Conservation (phyloP, 1,140 invertebrate genomes). For the Pachyrhynchus sulphureomaculatus region DNA sequence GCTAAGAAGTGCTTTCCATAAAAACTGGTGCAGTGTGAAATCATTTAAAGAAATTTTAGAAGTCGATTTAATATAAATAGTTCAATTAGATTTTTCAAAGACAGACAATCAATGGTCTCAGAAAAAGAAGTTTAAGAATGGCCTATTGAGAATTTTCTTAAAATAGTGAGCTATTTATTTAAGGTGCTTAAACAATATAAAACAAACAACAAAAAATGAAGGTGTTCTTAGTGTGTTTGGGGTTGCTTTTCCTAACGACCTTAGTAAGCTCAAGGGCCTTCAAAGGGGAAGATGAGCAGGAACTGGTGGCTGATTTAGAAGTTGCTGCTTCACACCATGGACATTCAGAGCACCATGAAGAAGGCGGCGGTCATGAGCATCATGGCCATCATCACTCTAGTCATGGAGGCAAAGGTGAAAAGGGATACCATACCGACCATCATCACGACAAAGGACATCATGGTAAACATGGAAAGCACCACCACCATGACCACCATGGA, state of each 20-base stretch:
- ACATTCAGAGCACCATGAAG: slow-evolving; percentile 56
- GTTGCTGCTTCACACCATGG: slow-evolving; percentile 58
- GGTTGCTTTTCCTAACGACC: slow-evolving; percentile 31
- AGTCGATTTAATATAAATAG: slow-evolving; percentile 21
- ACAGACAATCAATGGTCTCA: slow-evolving; percentile 10
- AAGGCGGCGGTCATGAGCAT: slow-evolving; percentile 65
- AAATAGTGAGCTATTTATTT: no score
- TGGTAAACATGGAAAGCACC: slow-evolving; percentile 70
- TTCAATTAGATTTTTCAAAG: neutral
- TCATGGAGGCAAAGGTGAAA: slow-evolving; percentile 66
- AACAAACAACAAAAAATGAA: slow-evolving; percentile 34
- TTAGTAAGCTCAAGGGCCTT: slow-evolving; percentile 4
- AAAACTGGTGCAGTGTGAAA: slow-evolving; percentile 17
- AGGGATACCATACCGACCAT: slow-evolving; percentile 66
- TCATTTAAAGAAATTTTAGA: slow-evolving; percentile 21
- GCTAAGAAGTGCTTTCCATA: neutral
- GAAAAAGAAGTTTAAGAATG: slow-evolving; percentile 4
- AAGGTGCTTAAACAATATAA: neutral
- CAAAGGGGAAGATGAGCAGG: slow-evolving; percentile 41
- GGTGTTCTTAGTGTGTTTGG: slow-evolving; percentile 39
- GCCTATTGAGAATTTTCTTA: neutral
- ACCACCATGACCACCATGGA: slow-evolving; percentile 69
- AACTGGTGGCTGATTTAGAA: slow-evolving; percentile 49
- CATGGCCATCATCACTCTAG: slow-evolving; percentile 63
- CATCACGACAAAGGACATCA: slow-evolving; percentile 69